Percentiles rank a stretch among this genome's conserved stretches.
These are phyloP conservation scores for Dermochelys coriacea DNA, from an alignment of 2,797 vertebrate genomes.

Conservation along the genomic window DNA sequence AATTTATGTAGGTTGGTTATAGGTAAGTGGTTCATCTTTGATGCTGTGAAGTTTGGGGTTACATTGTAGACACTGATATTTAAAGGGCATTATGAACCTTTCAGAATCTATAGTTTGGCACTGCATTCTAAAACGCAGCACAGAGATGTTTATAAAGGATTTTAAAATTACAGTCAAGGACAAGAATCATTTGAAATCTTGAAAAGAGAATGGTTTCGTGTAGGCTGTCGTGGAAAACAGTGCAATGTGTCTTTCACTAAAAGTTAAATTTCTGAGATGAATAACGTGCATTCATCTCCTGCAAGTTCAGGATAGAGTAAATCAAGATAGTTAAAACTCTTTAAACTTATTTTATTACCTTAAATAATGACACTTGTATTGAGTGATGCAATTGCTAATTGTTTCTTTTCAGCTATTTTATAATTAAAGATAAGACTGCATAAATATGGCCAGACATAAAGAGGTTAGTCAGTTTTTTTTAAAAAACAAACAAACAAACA, in stretches of 20 bases:
- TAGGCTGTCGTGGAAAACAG: background rate
- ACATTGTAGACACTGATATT: no score
- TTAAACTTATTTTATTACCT: background rate
- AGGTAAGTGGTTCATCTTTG: background rate
- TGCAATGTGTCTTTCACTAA: background rate
- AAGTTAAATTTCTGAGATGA: background rate
- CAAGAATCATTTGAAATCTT: background rate
- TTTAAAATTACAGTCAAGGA: background rate
- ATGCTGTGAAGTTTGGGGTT: background rate
- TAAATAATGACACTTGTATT: background rate
- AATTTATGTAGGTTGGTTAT: background rate
- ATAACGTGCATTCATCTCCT: background rate
- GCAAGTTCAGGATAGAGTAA: background rate
- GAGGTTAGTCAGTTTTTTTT: background rate
- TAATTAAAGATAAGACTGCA: no score
- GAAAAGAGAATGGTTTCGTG: background rate
- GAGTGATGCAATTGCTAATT: background rate
- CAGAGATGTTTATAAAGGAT: background rate
- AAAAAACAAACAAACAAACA: background rate
- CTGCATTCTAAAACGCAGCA: background rate
- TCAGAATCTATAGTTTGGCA: background rate
- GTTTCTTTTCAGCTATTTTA: background rate
- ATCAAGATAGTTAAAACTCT: background rate
- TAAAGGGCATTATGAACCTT: no score
- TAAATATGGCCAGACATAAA: background rate